These are phyloP conservation scores for Acanthurus leucopareius DNA, from an alignment of 2,797 vertebrate genomes.

Conservation along the genomic window DNA sequence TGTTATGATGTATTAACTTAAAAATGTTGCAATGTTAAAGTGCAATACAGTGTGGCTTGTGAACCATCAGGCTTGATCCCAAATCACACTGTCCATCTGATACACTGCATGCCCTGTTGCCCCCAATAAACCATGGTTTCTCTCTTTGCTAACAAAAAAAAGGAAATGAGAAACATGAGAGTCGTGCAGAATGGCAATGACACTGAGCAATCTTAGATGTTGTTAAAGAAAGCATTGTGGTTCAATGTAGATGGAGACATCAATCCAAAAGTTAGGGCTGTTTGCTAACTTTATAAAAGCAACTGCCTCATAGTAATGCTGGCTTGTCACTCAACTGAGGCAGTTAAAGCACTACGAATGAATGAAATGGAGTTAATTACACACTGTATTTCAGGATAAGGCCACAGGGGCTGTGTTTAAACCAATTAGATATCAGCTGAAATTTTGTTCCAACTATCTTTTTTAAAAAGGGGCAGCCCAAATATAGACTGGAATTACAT, in stretches of 20 bases:
- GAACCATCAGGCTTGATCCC: not conserved
- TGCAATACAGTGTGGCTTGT: slow-evolving; percentile 1
- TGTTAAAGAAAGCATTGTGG: slow-evolving; percentile 13
- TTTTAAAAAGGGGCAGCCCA: not conserved
- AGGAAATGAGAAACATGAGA: slow-evolving; percentile 20
- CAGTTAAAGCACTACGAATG: not conserved
- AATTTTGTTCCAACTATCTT: not conserved
- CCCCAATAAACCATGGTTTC: slow-evolving; percentile 22
- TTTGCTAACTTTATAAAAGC: slow-evolving; percentile 12
- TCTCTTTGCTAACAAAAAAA: slow-evolving; percentile 8
- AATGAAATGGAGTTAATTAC: not conserved
- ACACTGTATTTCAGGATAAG: not conserved
- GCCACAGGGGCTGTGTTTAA: not conserved
- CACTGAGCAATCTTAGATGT: slow-evolving; percentile 15
- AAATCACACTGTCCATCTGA: slow-evolving; percentile 25
- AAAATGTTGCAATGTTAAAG: not conserved
- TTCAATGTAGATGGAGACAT: slow-evolving; percentile 6
- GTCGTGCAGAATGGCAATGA: slow-evolving; percentile 34
- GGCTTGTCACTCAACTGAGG: slow-evolving; percentile 2
- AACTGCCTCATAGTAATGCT: not conserved
- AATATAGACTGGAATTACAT: not conserved
- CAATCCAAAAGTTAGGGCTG: not conserved
- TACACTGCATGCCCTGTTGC: slow-evolving; percentile 7
- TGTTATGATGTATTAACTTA: slow-evolving; percentile 7
- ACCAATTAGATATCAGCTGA: not conserved